Percentiles rank a stretch among this genome's conserved stretches.
These are phyloP conservation scores for Phyllopteryx taeniolatus DNA, from an alignment of 2,113 vertebrate species.

Conservation along the genomic window DNA sequence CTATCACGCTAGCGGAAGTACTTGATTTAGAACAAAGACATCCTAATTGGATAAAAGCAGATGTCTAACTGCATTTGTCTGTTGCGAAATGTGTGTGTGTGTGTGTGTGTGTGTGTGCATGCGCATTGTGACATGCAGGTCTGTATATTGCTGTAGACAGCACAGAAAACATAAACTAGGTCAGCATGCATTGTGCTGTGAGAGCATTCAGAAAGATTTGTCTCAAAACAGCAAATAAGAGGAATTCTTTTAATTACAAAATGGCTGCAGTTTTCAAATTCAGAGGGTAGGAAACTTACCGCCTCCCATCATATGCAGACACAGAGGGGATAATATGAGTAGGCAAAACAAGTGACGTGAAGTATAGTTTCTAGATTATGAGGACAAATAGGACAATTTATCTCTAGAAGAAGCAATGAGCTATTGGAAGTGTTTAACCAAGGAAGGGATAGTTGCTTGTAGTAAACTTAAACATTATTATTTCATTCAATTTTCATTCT, in stretches of 20 bases:
- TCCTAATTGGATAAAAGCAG: conserved; percentile 45
- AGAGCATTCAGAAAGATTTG: conserved; percentile 45
- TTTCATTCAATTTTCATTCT: no score
- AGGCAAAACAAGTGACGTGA: background rate
- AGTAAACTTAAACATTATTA: background rate
- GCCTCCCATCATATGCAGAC: conserved; percentile 20
- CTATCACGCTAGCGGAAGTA: conserved; percentile 9
- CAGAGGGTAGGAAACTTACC: conserved; percentile 24
- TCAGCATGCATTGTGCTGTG: conserved; percentile 64
- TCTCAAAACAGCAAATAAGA: conserved; percentile 39
- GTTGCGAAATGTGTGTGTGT: conserved; percentile 15
- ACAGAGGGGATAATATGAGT: background rate
- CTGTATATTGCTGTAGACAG: conserved; percentile 68
- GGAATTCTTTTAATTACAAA: conserved; percentile 43
- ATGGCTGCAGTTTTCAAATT: conserved; percentile 37
- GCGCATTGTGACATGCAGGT: conserved; percentile 58
- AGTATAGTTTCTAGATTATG: background rate
- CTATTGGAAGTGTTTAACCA: background rate
- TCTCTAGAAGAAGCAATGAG: no score
- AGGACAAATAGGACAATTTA: background rate
- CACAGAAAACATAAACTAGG: conserved; percentile 72
- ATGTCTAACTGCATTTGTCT: conserved; percentile 48
- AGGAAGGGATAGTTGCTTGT: background rate
- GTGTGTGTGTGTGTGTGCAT: conserved; percentile 16
- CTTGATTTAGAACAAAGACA: conserved; percentile 42